Conservation (phyloP, 2,888 invertebrate species). For the Xestia ashworthii region DNA sequence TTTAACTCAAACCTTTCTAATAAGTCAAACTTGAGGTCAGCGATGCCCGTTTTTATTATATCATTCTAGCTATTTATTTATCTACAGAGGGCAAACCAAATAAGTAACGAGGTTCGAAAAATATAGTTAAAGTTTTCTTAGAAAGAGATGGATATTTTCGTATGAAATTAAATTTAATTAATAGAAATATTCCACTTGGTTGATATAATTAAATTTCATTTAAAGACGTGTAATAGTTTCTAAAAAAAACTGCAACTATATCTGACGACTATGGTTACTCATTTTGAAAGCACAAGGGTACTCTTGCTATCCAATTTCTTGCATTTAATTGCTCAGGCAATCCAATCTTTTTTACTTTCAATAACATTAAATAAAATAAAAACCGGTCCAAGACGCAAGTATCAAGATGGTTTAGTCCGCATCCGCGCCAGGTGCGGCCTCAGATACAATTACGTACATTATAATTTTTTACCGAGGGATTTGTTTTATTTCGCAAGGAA, state of each 20-base stretch:
- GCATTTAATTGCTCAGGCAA: not conserved
- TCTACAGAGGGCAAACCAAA: too few relatives aligned
- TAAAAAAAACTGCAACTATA: too few relatives aligned
- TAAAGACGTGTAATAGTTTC: too few relatives aligned
- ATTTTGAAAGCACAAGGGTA: too few relatives aligned
- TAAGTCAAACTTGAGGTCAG: not conserved
- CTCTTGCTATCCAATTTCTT: not conserved
- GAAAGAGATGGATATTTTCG: too few relatives aligned
- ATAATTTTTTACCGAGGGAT: slow-evolving; percentile 78
- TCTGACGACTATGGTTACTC: too few relatives aligned
- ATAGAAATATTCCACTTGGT: too few relatives aligned
- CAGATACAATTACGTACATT: slow-evolving; percentile 79
- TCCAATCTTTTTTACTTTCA: not conserved
- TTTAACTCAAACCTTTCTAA: not conserved
- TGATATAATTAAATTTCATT: too few relatives aligned
- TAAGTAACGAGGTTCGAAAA: too few relatives aligned
- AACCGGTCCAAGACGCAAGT: slow-evolving; percentile 27
- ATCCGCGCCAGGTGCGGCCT: slow-evolving; percentile 64
- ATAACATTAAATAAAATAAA: not conserved
- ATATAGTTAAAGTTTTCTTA: too few relatives aligned
- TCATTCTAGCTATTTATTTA: not conserved
- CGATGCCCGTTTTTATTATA: not conserved
- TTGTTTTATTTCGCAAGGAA: slow-evolving; percentile 69
- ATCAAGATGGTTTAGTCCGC: slow-evolving; percentile 48
- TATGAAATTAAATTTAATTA: too few relatives aligned